These are phyloP conservation scores for Aphrocallistes beatrix DNA, from an alignment of 37 sponge, comb jelly and placozoan species.

Conservation along the genomic window DNA sequence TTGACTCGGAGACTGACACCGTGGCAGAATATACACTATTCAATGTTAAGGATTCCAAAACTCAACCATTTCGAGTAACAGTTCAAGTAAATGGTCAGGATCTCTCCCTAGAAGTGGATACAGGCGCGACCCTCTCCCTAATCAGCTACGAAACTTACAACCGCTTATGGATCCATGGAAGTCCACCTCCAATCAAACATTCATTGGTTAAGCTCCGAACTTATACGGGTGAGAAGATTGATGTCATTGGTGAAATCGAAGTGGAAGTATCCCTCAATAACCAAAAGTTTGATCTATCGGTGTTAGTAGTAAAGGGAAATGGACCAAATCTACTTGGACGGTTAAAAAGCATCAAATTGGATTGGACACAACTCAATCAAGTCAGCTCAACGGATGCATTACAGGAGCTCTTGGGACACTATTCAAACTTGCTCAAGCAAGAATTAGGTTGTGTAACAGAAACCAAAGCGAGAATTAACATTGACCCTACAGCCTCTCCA, in stretches of 20 bases:
- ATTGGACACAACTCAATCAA: slow-evolving; percentile 22
- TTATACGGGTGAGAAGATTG: slow-evolving; percentile 18
- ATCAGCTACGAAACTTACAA: slow-evolving; percentile 16
- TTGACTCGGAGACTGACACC: neutral
- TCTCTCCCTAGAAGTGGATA: slow-evolving; percentile 11
- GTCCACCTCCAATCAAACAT: neutral
- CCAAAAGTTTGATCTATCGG: neutral
- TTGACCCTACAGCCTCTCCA: slow-evolving; percentile 5
- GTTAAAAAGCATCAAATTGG: slow-evolving; percentile 15
- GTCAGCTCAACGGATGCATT: neutral
- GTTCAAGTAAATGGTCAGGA: neutral
- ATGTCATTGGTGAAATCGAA: slow-evolving; percentile 17
- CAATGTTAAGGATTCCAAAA: neutral
- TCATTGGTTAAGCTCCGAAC: slow-evolving; percentile 11
- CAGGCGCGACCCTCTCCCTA: slow-evolving; percentile 9
- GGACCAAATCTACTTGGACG: slow-evolving; percentile 20
- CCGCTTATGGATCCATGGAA: neutral
- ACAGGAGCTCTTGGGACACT: neutral
- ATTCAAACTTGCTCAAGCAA: neutral
- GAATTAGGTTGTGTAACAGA: neutral
- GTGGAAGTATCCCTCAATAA: neutral
- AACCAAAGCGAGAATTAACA: neutral
- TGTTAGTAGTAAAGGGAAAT: slow-evolving; percentile 22
- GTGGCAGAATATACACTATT: neutral
- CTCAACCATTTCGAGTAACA: neutral